These are phyloP conservation scores for Zootermopsis nevadensis DNA, from an alignment of 2,888 invertebrate genomes.

Conservation along the genomic window DNA sequence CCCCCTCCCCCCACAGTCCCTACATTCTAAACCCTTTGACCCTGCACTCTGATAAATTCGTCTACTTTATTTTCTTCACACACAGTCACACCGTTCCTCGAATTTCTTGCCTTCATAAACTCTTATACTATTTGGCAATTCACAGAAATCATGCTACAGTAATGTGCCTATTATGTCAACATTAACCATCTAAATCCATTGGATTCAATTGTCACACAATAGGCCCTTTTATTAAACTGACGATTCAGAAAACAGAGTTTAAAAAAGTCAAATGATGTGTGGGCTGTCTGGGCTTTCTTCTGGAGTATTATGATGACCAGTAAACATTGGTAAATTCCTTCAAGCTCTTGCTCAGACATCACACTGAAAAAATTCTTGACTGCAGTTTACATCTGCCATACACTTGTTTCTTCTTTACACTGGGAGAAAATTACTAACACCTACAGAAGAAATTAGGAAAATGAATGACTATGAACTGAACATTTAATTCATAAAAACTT, in stretches of 20 bases:
- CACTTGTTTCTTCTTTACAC: slow-evolving; percentile 15
- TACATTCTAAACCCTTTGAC: not conserved
- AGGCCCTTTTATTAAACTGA: not conserved
- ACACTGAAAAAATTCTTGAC: slow-evolving; percentile 4
- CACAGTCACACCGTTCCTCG: not conserved
- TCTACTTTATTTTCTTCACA: not conserved
- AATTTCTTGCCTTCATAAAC: slow-evolving; percentile 9
- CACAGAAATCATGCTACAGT: not conserved
- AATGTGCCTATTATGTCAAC: slow-evolving; percentile 21
- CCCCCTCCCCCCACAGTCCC: not conserved
- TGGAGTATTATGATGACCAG: not conserved
- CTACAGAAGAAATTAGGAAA: slow-evolving; percentile 16
- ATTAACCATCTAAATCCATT: slow-evolving; percentile 15
- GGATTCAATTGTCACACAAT: slow-evolving; percentile 16
- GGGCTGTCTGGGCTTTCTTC: not conserved
- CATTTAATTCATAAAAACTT: too few species aligned
- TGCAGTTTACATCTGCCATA: slow-evolving; percentile 1
- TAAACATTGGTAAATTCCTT: not conserved
- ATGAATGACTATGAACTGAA: not conserved
- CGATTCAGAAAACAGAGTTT: slow-evolving; percentile 26
- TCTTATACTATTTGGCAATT: slow-evolving; percentile 8
- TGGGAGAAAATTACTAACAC: slow-evolving; percentile 24
- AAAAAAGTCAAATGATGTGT: slow-evolving; percentile 2
- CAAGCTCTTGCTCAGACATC: slow-evolving; percentile 9
- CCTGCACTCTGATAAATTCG: not conserved